These are phyloP conservation scores for Heliconius himera DNA, from an alignment of 1,140 invertebrate species.

Conservation along the genomic window DNA sequence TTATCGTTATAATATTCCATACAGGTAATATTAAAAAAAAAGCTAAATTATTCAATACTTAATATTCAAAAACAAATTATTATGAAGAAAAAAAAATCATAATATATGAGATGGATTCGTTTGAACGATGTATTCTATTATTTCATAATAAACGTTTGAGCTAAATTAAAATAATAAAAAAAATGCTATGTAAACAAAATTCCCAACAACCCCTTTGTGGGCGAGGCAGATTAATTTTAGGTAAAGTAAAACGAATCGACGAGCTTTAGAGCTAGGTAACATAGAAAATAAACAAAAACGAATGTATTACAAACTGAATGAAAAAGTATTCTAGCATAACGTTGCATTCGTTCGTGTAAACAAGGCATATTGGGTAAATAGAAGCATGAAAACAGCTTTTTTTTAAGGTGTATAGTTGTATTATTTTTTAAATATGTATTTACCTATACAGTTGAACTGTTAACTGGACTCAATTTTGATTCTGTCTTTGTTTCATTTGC, in stretches of 20 bases:
- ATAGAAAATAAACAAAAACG: slow-evolving; percentile 1
- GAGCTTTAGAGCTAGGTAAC: neutral
- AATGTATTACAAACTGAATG: slow-evolving; percentile 1
- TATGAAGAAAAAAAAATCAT: too few species aligned
- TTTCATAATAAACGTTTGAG: neutral
- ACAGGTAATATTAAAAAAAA: too few species aligned
- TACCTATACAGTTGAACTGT: too few species aligned
- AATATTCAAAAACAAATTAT: too few species aligned
- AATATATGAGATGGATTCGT: too few species aligned
- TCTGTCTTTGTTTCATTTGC: too few species aligned
- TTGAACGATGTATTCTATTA: neutral
- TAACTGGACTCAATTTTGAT: too few species aligned
- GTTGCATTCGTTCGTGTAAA: neutral
- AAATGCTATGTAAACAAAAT: neutral
- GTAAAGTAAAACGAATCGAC: slow-evolving; percentile 11
- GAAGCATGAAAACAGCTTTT: neutral
- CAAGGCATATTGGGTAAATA: neutral
- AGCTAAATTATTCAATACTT: too few species aligned
- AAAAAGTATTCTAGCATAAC: slow-evolving; percentile 13
- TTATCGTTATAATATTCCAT: too few species aligned
- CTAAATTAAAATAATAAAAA: slow-evolving; percentile 8
- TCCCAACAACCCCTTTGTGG: slow-evolving; percentile 1
- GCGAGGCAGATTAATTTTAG: slow-evolving; percentile 3
- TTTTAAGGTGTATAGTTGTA: too few species aligned
- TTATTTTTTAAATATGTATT: too few species aligned